A percentile compares a stretch with the other conserved stretches of the same genome.
Evolutionary conservation across 2,888 invertebrate species (phyloP).

Genomic region (Xestia xanthographa): DNA sequence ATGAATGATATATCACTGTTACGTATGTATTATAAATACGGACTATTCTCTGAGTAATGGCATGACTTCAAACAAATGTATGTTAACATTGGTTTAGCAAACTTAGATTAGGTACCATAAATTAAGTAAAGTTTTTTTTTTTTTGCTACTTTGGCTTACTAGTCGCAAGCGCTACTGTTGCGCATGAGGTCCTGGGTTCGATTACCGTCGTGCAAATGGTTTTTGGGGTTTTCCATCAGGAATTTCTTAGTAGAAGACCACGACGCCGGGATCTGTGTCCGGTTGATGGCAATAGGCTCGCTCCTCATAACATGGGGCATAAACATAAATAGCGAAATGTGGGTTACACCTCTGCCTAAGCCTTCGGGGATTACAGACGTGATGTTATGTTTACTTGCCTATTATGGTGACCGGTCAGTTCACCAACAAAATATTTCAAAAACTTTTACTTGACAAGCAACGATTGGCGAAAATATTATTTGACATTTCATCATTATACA

Average conservation of each 20-base stretch:
- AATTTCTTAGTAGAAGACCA: neutral
- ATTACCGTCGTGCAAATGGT: neutral
- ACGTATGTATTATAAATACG: slow-evolving; percentile 8
- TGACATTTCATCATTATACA: too few species aligned
- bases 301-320: too few species aligned
- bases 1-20: neutral
- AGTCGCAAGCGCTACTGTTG: neutral
- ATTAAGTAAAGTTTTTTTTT: slow-evolving; percentile 8
- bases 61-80: slow-evolving; percentile 2
- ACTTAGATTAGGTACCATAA: slow-evolving; percentile 1
- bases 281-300: neutral
- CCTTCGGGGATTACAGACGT: neutral
- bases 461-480: too few species aligned
- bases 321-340: neutral
- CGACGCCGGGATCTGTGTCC: neutral
- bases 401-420: too few species aligned
- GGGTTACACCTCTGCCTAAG: neutral
- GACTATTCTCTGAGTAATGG: slow-evolving; percentile 1
- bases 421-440: too few species aligned
- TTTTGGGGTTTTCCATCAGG: neutral
- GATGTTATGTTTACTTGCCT: neutral
- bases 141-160: too few species aligned
- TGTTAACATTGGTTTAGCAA: neutral
- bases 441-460: too few species aligned
- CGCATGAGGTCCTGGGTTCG: neutral